These are phyloP conservation scores for Steatornis caripensis DNA, from an alignment of 2,113 vertebrate genomes.

Conservation along the genomic window DNA sequence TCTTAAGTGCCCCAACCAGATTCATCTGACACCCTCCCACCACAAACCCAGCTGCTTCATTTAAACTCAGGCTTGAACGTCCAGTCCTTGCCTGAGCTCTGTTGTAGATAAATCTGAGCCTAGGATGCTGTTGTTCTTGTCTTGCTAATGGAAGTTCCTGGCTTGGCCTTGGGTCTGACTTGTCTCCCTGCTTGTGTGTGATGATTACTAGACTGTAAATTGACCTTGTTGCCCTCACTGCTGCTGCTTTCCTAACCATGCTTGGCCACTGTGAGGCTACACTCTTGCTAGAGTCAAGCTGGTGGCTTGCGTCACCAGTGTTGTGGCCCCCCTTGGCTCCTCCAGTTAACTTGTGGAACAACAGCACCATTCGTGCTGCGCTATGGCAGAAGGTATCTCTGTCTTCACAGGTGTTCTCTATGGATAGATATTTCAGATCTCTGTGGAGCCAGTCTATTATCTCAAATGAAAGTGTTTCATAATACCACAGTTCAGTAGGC, in stretches of 20 bases:
- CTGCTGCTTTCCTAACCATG: neutral
- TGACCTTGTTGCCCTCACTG: neutral
- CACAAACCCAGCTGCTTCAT: neutral
- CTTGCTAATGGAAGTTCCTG: neutral
- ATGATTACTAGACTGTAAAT: neutral
- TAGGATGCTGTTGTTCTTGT: neutral
- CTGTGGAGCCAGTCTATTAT: slow-evolving; percentile 21
- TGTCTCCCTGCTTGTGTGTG: neutral
- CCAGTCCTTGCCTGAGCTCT: neutral
- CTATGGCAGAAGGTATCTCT: neutral
- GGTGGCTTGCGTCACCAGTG: neutral
- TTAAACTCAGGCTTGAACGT: neutral
- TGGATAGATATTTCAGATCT: slow-evolving; percentile 1
- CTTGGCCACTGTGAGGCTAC: too few species aligned
- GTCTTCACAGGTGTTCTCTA: neutral
- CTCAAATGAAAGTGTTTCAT: neutral
- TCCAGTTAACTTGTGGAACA: neutral
- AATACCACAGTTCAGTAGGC: neutral
- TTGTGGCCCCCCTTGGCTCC: rapidly evolving
- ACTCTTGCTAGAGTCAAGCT: neutral
- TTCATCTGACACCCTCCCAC: neutral
- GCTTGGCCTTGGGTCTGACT: neutral
- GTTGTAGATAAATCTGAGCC: neutral
- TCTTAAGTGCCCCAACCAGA: neutral
- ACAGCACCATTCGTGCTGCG: neutral